Percentiles rank a stretch among this genome's conserved stretches.
Evolutionary conservation across 2,797 vertebrate genomes (phyloP).

Genomic region (Leptoclinus maculatus): DNA sequence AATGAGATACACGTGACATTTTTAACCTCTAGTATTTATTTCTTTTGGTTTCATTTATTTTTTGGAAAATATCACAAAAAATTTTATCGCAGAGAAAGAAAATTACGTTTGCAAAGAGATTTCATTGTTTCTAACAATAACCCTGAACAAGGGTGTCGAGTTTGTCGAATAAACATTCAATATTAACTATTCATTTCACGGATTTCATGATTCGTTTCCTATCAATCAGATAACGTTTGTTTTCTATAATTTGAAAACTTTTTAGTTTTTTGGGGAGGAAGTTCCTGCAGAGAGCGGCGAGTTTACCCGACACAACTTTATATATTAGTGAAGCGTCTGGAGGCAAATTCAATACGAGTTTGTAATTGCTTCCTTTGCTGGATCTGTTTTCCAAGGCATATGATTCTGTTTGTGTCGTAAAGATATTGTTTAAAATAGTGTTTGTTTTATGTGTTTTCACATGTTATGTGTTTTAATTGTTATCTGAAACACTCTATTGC

Average conservation of each 20-base stretch:
- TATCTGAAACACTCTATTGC: not conserved
- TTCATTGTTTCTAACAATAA: conserved; percentile 33
- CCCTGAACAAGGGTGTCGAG: not conserved
- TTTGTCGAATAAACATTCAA: conserved; percentile 2
- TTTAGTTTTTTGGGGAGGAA: not conserved
- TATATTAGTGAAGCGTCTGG: not conserved
- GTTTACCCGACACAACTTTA: not conserved
- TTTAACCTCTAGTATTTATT: not conserved
- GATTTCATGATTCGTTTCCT: conserved; percentile 14
- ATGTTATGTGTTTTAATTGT: not conserved
- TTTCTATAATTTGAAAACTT: conserved; percentile 3
- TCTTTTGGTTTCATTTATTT: not conserved
- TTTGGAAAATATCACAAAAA: not conserved
- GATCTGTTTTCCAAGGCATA: not conserved
- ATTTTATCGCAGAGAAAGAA: not conserved
- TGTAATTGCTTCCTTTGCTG: not conserved
- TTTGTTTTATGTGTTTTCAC: not conserved
- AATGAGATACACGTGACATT: conserved; percentile 2
- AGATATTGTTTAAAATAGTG: not conserved
- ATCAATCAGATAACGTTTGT: conserved; percentile 17
- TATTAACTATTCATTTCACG: conserved; percentile 26
- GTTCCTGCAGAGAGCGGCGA: not conserved
- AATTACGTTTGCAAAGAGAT: conserved; percentile 23
- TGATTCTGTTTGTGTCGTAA: not conserved
- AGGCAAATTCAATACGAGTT: not conserved